phyloP scores from a whole-genome alignment of 2,888 invertebrate genomes.

The Thalpophila matura region DNA sequence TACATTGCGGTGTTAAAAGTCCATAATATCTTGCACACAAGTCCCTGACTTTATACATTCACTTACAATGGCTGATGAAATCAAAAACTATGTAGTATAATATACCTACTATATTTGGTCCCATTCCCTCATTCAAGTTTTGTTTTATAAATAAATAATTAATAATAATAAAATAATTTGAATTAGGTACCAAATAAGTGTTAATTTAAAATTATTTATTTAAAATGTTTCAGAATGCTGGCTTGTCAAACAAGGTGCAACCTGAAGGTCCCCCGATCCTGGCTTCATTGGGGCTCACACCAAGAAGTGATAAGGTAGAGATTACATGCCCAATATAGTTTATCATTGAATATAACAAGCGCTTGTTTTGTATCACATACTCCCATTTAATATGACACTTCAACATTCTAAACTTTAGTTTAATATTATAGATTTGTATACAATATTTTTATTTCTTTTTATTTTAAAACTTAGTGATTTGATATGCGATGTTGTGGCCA shows the following conservation, averaged over 20 bases:
- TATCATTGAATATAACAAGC: conserved; percentile 58
- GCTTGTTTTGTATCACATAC: conserved; percentile 54
- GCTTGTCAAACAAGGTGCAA: conserved; percentile 78
- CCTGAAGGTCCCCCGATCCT: conserved; percentile 89
- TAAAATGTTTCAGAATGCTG: conserved; percentile 78
- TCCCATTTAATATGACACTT: conserved; percentile 71
- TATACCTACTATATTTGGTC: conserved; percentile 8
- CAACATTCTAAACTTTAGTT: conserved; percentile 37
- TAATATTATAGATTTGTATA: conserved; percentile 11
- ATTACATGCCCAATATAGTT: conserved; percentile 65
- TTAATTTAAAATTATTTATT: too few relatives aligned
- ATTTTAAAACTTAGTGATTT: conserved; percentile 18
- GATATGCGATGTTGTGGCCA: conserved; percentile 29
- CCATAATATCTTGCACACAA: conserved; percentile 31
- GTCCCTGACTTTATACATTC: conserved; percentile 46
- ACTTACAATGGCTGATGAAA: conserved; percentile 36
- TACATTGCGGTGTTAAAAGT: conserved; percentile 4
- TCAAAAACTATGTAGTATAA: conserved; percentile 14
- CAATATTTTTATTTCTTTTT: background rate
- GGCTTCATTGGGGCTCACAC: conserved; percentile 89
- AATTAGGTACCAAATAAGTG: too few relatives aligned
- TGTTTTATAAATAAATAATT: too few relatives aligned
- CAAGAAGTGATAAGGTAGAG: conserved; percentile 90
- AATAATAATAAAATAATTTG: too few relatives aligned
- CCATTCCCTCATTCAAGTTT: too few relatives aligned